phyloP scores from a whole-genome alignment of 2,888 invertebrate species.

The Bursaphelenchus okinawaensis region DNA sequence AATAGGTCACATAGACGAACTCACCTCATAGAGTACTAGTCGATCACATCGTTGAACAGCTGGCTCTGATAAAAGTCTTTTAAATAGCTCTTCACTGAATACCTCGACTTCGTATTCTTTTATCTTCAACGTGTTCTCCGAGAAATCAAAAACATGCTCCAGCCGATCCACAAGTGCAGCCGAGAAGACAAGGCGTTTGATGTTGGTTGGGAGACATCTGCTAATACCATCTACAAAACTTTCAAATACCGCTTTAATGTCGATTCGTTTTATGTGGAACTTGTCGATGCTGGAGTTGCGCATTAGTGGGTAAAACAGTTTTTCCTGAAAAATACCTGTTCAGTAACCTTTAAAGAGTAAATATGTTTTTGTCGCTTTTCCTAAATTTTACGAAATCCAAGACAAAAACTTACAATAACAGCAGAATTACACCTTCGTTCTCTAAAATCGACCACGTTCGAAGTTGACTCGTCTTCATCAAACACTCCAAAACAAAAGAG shows the following conservation, averaged over 20 bases:
- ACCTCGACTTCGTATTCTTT: conserved; percentile 4
- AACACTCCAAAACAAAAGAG: conserved; percentile 9
- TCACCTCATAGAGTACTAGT: not conserved
- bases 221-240: conserved; percentile 2
- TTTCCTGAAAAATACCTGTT: not conserved
- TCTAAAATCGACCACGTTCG: not conserved
- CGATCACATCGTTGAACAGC: not conserved
- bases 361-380: no score
- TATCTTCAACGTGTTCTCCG: not conserved
- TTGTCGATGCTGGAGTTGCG: not conserved
- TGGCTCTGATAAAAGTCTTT: not conserved
- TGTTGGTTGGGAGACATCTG: not conserved
- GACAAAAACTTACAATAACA: not conserved
- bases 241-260: not conserved
- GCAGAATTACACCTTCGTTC: conserved; percentile 2
- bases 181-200: not conserved
- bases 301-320: conserved; percentile 3
- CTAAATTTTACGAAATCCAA: no score
- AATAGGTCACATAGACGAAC: no score
- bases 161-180: not conserved
- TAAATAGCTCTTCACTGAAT: not conserved
- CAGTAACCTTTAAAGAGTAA: not conserved
- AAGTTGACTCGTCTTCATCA: not conserved
- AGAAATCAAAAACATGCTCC: not conserved
- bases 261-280: conserved; percentile 1